Conservation (phyloP, 1,140 invertebrate species). For the Phymastichus coffea region DNA sequence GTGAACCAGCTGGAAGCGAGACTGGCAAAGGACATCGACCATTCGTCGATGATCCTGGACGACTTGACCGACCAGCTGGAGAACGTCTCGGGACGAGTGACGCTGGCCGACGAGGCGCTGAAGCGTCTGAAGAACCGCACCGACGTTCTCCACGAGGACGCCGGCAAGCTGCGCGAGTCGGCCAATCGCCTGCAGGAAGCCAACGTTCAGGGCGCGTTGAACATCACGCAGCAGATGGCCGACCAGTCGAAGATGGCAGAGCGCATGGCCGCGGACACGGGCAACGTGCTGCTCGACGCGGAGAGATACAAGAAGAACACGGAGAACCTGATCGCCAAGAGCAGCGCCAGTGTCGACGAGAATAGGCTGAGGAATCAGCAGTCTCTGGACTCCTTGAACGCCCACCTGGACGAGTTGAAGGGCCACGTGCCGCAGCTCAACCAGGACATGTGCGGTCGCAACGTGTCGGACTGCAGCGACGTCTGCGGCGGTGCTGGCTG, state of each 20-base stretch:
- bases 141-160: constrained; percentile 70
- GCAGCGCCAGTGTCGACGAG: constrained; percentile 68
- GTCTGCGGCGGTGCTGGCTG: constrained; percentile 95
- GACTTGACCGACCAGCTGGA: constrained; percentile 67
- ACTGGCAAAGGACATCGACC: constrained; percentile 59
- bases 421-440: constrained; percentile 81
- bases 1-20: constrained; percentile 60
- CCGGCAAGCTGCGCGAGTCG: constrained; percentile 76
- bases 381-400: constrained; percentile 65
- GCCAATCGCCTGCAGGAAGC: constrained; percentile 90
- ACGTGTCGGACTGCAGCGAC: constrained; percentile 81
- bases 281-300: constrained; percentile 67
- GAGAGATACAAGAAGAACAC: constrained; percentile 80
- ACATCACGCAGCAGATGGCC: constrained; percentile 81
- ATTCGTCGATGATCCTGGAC: constrained; percentile 60
- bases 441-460: constrained; percentile 84
- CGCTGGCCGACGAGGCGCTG: constrained; percentile 74
- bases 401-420: constrained; percentile 68
- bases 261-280: constrained; percentile 62
- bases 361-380: constrained; percentile 71
- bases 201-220: constrained; percentile 92
- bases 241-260: constrained; percentile 69
- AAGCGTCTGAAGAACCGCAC: constrained; percentile 73
- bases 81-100: constrained; percentile 75
- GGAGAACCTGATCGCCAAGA: constrained; percentile 74